Evolutionary conservation across 2,113 vertebrate species (phyloP), one percentile per base, ranked within the genome.

Genomic region (Aegotheles bennettii): DNA sequence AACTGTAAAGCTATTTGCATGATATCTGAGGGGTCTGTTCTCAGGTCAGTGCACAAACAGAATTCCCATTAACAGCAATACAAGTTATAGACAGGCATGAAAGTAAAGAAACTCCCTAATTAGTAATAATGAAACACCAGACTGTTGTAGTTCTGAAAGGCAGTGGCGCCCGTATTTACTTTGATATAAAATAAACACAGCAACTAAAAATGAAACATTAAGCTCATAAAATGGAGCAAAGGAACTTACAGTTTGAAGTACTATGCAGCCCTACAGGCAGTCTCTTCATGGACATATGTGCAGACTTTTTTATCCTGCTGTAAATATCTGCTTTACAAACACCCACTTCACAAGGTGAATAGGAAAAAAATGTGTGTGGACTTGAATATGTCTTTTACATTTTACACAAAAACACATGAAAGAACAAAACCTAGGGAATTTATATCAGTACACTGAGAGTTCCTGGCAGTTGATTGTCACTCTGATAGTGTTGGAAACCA

Each of bases 11-110:
- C 20, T 77, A 83, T 92, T 95, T 94, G 71, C 51, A 59, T 40
- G 53, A 29, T 86, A 87, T 80, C 77, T 94, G 74, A 89, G 56
- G 40, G 65, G 24, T 79, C 43, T 83, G 24, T 78, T 94, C 77
- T 95, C 92, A 92, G 76, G 85, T 95, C 67, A 94, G 48, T 69
- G 63, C 87, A 93, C 80, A 91, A 78, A 80, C 33, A 92, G 82
- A 87, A 94, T 93, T 96, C 56, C 35, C 60, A 88, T 92, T 95
- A 91, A 82, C 77, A 75, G 47, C 68, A 94, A 92, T 75, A 45
- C 10, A 75, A 73, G n/a, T 65, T 93, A 92, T 65, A 19, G 38
- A 29, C 24, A 71, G 31, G 40, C 33, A 87, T 65, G 82, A 93
- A 94, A 92, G 54, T 59, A 83, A 90, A 94, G 75, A 84, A 89